These are phyloP conservation scores for Salpingus planirostris DNA, from an alignment of 2,888 invertebrate species.

Conservation along the genomic window DNA sequence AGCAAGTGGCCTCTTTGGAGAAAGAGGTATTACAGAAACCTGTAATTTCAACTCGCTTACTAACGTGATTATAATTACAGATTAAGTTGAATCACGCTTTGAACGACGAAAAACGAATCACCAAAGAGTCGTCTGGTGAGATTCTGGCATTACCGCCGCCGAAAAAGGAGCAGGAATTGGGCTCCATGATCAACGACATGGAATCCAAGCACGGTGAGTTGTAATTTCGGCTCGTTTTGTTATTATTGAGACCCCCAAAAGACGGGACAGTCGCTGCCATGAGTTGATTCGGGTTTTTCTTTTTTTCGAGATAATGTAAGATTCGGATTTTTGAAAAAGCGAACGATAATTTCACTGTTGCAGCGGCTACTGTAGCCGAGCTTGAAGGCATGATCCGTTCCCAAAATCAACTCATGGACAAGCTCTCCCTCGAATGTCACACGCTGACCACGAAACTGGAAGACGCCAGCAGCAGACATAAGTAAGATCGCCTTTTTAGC, in stretches of 20 bases:
- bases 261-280: constrained; percentile 30
- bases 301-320: too few species aligned
- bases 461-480: constrained; percentile 79
- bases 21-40: constrained; percentile 61
- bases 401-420: constrained; percentile 89
- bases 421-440: constrained; percentile 83
- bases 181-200: constrained; percentile 67
- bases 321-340: constrained; percentile 16
- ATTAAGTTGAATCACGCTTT: constrained; percentile 35
- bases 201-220: constrained; percentile 76
- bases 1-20: constrained; percentile 69
- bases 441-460: constrained; percentile 82
- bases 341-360: too few species aligned
- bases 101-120: constrained; percentile 34
- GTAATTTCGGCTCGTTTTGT: constrained; percentile 2
- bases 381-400: constrained; percentile 84
- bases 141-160: constrained; percentile 33
- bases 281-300: constrained; percentile 36
- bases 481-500: too few species aligned
- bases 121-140: constrained; percentile 28
- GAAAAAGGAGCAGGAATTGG: constrained; percentile 56
- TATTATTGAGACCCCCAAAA: constrained; percentile 3
- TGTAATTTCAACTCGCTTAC: constrained; percentile 4
- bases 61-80: too few species aligned
- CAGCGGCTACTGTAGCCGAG: constrained; percentile 83